These are phyloP conservation scores for Aegithalos caudatus DNA, from an alignment of 2,113 vertebrate species.

Conservation along the genomic window DNA sequence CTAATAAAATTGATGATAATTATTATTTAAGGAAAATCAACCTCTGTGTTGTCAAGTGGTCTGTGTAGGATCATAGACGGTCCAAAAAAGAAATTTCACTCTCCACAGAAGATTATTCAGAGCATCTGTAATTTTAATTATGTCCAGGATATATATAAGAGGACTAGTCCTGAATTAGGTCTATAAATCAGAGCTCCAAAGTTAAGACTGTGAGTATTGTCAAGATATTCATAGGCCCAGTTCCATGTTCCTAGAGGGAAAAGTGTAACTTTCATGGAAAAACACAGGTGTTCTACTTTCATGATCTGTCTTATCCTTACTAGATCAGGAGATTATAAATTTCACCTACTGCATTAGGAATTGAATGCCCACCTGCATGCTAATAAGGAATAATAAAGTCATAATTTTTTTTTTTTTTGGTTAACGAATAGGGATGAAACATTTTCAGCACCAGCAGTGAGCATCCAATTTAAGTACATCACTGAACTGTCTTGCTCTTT, in stretches of 20 bases:
- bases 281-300: neutral
- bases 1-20: neutral
- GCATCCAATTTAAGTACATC: neutral
- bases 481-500: neutral
- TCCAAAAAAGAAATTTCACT: neutral
- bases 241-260: neutral
- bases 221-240: neutral
- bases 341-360: neutral
- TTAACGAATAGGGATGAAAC: neutral
- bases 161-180: neutral
- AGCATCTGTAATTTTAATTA: neutral
- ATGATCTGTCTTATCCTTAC: neutral
- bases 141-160: neutral
- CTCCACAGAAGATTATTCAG: neutral
- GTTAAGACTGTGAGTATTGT: neutral
- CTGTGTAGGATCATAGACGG: neutral
- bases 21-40: neutral
- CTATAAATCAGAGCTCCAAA: neutral
- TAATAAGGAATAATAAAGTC: neutral
- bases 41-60: neutral
- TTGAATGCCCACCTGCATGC: neutral
- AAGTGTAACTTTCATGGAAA: neutral
- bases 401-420: neutral
- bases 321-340: neutral
- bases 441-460: neutral